Evolutionary conservation across 1,140 invertebrate species (phyloP).

Genomic region (Rhopalosiphum padi): DNA sequence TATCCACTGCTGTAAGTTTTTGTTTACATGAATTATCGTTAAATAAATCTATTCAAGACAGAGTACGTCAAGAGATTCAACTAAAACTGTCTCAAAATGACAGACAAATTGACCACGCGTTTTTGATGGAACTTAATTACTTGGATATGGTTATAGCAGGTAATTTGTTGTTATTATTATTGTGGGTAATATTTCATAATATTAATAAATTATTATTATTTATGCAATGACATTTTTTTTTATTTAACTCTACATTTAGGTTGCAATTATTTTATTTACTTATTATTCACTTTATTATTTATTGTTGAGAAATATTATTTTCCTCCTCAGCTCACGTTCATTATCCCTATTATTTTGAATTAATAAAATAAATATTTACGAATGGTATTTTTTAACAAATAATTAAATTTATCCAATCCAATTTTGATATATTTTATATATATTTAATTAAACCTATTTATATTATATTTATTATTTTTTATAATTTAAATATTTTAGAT

Average conservation of each 20-base stretch:
- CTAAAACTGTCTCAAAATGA: not conserved
- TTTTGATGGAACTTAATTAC: not conserved
- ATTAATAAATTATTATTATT: not conserved
- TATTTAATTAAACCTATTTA: too few species aligned
- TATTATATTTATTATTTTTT: too few species aligned
- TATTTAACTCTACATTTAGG: not conserved
- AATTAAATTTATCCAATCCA: not conserved
- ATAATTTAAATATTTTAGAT: too few species aligned
- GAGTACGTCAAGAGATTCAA: not conserved
- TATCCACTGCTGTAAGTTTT: not conserved
- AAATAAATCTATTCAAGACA: not conserved
- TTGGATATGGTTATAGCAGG: constrained; percentile 17
- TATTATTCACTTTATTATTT: not conserved
- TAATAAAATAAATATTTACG: not conserved
- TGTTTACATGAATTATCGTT: constrained; percentile 13
- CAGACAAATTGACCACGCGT: not conserved
- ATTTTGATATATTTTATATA: too few species aligned
- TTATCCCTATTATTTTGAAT: not conserved
- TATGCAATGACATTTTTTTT: not conserved
- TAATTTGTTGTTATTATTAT: not conserved
- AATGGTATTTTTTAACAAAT: not conserved
- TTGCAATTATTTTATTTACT: not conserved
- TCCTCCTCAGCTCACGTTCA: not conserved
- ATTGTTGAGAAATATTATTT: not conserved
- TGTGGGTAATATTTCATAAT: not conserved